These are phyloP conservation scores for Oreotragus oreotragus DNA, from an alignment of 2,113 vertebrate species.

Conservation along the genomic window DNA sequence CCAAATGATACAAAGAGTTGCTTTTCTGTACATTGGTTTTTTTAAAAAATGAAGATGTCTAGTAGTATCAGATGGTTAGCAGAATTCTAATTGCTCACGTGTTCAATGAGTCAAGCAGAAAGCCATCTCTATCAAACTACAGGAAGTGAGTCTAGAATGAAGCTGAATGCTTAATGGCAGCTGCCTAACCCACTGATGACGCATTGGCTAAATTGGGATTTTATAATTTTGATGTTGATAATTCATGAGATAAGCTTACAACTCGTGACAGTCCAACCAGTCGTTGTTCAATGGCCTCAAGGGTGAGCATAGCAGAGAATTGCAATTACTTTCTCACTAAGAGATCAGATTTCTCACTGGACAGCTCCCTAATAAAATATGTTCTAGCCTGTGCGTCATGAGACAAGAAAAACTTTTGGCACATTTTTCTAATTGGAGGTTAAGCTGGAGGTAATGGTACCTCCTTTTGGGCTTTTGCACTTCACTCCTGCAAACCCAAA, in stretches of 20 bases:
- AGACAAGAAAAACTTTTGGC: not conserved
- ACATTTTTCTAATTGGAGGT: not conserved
- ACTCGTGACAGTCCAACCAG: not conserved
- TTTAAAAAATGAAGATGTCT: not conserved
- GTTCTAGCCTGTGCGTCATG: not conserved
- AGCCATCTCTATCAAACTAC: constrained; percentile 49
- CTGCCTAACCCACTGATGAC: constrained; percentile 63
- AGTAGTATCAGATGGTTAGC: constrained; percentile 42
- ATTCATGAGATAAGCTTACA: constrained; percentile 62
- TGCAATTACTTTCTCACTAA: constrained; percentile 43
- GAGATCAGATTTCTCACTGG: not conserved
- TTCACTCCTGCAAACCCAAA: not conserved
- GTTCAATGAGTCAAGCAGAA: constrained; percentile 68
- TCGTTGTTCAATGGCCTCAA: constrained; percentile 36
- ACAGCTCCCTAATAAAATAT: not conserved
- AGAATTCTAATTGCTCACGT: constrained; percentile 56
- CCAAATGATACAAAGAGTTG: constrained; percentile 30
- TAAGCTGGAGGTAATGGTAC: not conserved
- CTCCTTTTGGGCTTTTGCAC: not conserved
- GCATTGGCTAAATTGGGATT: constrained; percentile 54
- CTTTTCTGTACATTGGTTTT: not conserved
- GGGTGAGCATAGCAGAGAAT: constrained; percentile 38
- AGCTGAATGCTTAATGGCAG: constrained; percentile 52
- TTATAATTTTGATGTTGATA: constrained; percentile 70
- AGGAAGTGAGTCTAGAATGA: constrained; percentile 66